Conservation (phyloP, 2,888 invertebrate genomes). For the Lottia scabra region DNA sequence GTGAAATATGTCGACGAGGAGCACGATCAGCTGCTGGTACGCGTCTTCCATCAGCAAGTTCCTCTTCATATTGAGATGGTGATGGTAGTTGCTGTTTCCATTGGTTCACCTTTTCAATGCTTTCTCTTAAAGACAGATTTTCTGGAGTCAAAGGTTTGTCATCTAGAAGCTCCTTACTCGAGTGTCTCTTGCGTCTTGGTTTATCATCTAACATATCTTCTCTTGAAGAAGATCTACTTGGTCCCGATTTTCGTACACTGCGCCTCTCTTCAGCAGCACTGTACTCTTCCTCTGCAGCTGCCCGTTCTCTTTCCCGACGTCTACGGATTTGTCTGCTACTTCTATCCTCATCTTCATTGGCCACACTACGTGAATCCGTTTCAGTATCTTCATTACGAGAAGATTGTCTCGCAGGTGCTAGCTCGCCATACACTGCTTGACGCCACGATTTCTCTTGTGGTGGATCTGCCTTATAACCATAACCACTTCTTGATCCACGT, state of each 20-base stretch:
- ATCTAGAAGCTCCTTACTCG: constrained; percentile 54
- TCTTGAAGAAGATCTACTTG: constrained; percentile 54
- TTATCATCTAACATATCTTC: constrained; percentile 56
- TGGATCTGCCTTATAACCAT: constrained; percentile 37
- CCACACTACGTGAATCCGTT: constrained; percentile 28
- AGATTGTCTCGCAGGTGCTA: constrained; percentile 27
- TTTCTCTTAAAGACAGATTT: constrained; percentile 61
- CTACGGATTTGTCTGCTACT: constrained; percentile 37
- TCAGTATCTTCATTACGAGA: constrained; percentile 19
- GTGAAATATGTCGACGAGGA: constrained; percentile 39
- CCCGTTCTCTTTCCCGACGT: constrained; percentile 29
- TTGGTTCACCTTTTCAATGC: constrained; percentile 66
- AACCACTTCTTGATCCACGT: constrained; percentile 3
- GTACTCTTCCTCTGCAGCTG: constrained; percentile 26
- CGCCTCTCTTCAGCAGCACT: constrained; percentile 35
- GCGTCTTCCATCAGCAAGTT: constrained; percentile 16
- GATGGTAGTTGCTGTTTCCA: constrained; percentile 64
- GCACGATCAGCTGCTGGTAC: constrained; percentile 27
- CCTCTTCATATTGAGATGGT: constrained; percentile 34
- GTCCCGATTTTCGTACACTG: constrained; percentile 26
- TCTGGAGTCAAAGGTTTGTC: constrained; percentile 59
- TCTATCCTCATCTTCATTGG: constrained; percentile 36
- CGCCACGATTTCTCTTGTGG: constrained; percentile 54
- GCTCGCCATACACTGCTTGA: constrained; percentile 56
- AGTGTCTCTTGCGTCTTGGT: constrained; percentile 47